Percentiles rank a stretch among this genome's conserved stretches.
Evolutionary conservation across 2,797 vertebrate genomes (phyloP).

Genomic region (Hipposideros larvatus): DNA sequence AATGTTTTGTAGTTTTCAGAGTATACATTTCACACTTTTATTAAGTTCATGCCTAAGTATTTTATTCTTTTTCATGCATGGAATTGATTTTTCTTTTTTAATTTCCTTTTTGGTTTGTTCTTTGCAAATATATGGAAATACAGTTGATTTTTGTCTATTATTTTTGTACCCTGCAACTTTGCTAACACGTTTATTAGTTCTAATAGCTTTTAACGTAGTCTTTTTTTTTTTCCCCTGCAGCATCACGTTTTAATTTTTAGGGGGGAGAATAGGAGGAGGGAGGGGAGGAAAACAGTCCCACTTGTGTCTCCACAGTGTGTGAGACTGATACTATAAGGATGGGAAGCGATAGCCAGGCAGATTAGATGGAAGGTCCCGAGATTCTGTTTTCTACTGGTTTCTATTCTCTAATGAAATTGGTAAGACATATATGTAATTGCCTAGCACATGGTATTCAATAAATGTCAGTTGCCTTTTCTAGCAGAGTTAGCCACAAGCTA

Average conservation of each 20-base stretch:
- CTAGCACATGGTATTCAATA: slow-evolving; percentile 18
- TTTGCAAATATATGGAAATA: not conserved
- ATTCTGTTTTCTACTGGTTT: slow-evolving; percentile 28
- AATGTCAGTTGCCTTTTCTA: slow-evolving; percentile 50
- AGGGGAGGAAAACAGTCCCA: slow-evolving; percentile 50
- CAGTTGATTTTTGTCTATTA: not conserved
- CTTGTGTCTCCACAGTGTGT: not conserved
- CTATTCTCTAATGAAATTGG: slow-evolving; percentile 16
- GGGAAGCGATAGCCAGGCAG: slow-evolving; percentile 27
- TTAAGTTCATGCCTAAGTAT: not conserved
- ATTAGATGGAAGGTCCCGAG: slow-evolving; percentile 4
- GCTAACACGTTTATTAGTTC: not conserved
- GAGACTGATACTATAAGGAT: slow-evolving; percentile 38
- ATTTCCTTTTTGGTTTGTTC: not conserved
- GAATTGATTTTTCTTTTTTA: not conserved
- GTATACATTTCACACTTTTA: not conserved
- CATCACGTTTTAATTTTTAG: slow-evolving; percentile 85
- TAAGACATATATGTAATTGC: not conserved
- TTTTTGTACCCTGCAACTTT: not conserved
- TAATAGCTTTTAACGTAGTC: no score
- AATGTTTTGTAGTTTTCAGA: slow-evolving; percentile 14
- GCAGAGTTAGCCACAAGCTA: slow-evolving; percentile 9
- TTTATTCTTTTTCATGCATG: not conserved
- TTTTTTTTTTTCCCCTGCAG: not conserved
- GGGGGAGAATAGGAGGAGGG: slow-evolving; percentile 84